Evolutionary conservation across 2,888 invertebrate genomes (phyloP).

Genomic region (Apantesis nais): DNA sequence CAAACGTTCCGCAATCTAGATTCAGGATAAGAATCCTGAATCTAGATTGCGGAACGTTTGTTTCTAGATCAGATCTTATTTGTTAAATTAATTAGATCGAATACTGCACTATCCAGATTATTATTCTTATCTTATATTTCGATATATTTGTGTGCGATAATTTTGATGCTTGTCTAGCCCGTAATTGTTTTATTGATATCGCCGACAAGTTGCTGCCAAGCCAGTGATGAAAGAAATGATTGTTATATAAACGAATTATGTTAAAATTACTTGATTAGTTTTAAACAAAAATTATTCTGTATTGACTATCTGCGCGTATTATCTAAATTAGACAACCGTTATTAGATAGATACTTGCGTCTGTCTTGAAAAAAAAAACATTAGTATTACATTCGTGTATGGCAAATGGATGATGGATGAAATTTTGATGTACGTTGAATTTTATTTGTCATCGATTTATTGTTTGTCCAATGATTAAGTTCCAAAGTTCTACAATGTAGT

Average conservation of each 20-base stretch:
- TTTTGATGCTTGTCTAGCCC: slow-evolving; percentile 32
- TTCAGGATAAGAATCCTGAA: no score
- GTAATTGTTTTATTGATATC: slow-evolving; percentile 44
- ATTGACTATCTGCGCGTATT: slow-evolving; percentile 34
- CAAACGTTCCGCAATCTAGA: no score
- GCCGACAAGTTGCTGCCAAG: slow-evolving; percentile 23
- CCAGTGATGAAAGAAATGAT: slow-evolving; percentile 32
- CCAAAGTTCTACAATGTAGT: neutral
- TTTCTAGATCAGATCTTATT: slow-evolving; percentile 52
- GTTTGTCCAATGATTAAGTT: neutral
- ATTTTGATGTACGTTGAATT: neutral
- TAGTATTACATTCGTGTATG: neutral
- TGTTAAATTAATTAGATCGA: slow-evolving; percentile 61
- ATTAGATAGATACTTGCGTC: slow-evolving; percentile 9
- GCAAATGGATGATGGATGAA: neutral
- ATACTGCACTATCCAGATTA: slow-evolving; percentile 51
- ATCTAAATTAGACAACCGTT: slow-evolving; percentile 47
- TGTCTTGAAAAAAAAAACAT: neutral
- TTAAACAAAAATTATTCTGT: slow-evolving; percentile 43
- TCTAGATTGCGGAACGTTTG: slow-evolving; percentile 51
- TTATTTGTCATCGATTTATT: neutral
- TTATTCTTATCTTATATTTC: slow-evolving; percentile 14
- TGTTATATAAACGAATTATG: slow-evolving; percentile 26
- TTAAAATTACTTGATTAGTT: slow-evolving; percentile 31
- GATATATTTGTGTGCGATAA: slow-evolving; percentile 33